A percentile compares a stretch with the other conserved stretches of the same genome.
Evolutionary conservation across 2,888 invertebrate species (phyloP).

Genomic region (Anthrax anthrax): DNA sequence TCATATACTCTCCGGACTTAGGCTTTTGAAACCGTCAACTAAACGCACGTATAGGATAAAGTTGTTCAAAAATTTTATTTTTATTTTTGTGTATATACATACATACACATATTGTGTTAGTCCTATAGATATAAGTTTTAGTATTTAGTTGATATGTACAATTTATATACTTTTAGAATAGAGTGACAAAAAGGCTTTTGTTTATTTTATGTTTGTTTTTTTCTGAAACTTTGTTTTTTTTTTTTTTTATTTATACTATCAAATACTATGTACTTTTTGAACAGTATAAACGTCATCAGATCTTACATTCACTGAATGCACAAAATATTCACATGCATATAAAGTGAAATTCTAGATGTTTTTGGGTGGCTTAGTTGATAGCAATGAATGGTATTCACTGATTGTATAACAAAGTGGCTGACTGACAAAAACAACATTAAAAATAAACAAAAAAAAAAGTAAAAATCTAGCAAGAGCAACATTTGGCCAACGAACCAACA

Average conservation of each 20-base stretch:
- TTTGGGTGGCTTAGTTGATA: not conserved
- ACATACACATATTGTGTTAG: not conserved
- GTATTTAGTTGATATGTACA: not conserved
- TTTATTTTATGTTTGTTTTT: not conserved
- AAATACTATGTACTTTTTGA: no score
- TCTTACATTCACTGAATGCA: no score
- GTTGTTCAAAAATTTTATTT: not conserved
- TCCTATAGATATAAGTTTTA: not conserved
- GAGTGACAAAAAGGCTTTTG: constrained; percentile 5
- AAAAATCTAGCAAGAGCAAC: no score
- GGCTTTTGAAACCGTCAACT: not conserved
- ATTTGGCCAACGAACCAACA: constrained; percentile 3
- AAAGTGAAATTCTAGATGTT: not conserved
- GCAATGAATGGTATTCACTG: not conserved
- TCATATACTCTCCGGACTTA: not conserved
- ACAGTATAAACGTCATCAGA: no score
- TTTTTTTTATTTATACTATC: not conserved
- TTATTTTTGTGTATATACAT: not conserved
- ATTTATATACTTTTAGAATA: not conserved
- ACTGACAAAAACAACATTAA: not conserved
- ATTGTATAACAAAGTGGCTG: not conserved
- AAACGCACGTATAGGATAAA: not conserved
- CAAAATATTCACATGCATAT: no score
- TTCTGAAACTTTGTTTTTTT: not conserved
- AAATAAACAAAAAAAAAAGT: not conserved